A percentile compares a stretch with the other conserved stretches of the same genome.
Evolutionary conservation across 2,888 invertebrate species (phyloP).

Genomic region (Dasysyrphus albostriatus): DNA sequence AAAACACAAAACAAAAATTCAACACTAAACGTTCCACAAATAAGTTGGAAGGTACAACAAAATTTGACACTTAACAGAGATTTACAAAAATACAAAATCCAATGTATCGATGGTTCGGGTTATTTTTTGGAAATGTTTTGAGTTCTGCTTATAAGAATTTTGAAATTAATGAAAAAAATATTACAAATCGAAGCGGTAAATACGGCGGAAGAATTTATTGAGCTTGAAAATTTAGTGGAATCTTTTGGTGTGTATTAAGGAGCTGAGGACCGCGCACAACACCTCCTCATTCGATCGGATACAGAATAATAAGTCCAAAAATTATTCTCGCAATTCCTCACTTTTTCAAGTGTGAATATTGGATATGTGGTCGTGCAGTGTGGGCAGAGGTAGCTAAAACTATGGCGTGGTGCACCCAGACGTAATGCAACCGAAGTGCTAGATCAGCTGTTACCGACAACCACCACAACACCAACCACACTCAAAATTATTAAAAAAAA

Average conservation of each 20-base stretch:
- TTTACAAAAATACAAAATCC: constrained; percentile 23
- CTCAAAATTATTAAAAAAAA: constrained; percentile 36
- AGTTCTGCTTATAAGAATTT: constrained; percentile 9
- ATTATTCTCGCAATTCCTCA: constrained; percentile 73
- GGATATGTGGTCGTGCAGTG: constrained; percentile 69
- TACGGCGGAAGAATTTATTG: constrained; percentile 38
- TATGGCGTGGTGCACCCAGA: constrained; percentile 59
- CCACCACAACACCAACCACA: constrained; percentile 60
- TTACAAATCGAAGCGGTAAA: constrained; percentile 50
- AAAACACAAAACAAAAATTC: constrained; percentile 55
- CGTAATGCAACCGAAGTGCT: constrained; percentile 65
- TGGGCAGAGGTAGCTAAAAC: constrained; percentile 62
- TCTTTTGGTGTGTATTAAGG: constrained; percentile 62
- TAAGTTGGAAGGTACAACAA: constrained; percentile 11
- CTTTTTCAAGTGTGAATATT: constrained; percentile 75
- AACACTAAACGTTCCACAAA: constrained; percentile 51
- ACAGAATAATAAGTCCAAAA: constrained; percentile 77
- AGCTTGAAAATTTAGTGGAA: constrained; percentile 53
- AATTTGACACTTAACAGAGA: constrained; percentile 37
- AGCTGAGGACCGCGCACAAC: constrained; percentile 77
- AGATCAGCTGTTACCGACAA: constrained; percentile 71
- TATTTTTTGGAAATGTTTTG: constrained; percentile 47
- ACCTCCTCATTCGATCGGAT: constrained; percentile 78
- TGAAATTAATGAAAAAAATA: background rate
- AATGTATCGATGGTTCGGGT: background rate